phyloP scores from a whole-genome alignment of 2,888 invertebrate species.

The Neoitamus cyanurus region DNA sequence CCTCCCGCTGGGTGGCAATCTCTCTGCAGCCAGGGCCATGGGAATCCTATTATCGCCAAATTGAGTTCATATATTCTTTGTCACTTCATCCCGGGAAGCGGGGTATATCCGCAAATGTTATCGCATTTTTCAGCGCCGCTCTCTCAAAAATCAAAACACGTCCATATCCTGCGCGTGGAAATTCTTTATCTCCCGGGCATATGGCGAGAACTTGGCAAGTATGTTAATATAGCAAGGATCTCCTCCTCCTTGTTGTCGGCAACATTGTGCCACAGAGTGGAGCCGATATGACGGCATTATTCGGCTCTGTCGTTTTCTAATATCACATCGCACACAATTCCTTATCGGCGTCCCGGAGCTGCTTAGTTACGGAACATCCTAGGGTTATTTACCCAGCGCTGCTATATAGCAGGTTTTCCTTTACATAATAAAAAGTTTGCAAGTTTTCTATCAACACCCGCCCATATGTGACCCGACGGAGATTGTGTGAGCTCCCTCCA shows the following conservation, averaged over 20 bases:
- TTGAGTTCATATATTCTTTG: conserved; percentile 39
- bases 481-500: not conserved
- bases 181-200: conserved; percentile 40
- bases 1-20: not conserved
- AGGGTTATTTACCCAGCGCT: not conserved
- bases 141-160: conserved; percentile 45
- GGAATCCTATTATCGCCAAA: conserved; percentile 2
- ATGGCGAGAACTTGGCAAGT: conserved; percentile 34
- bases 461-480: not conserved
- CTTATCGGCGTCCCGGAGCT: conserved; percentile 4
- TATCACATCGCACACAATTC: conserved; percentile 4
- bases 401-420: conserved; percentile 14
- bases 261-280: not conserved
- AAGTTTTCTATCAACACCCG: conserved; percentile 32
- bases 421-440: conserved; percentile 35
- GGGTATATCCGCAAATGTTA: conserved; percentile 33
- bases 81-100: conserved; percentile 17
- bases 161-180: conserved; percentile 30
- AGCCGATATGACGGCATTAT: conserved; percentile 21
- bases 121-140: conserved; percentile 26
- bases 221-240: conserved; percentile 29
- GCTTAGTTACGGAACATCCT: not conserved
- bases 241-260: conserved; percentile 11
- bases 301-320: conserved; percentile 19
- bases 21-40: not conserved